Evolutionary conservation across 2,113 vertebrate species (phyloP).

Genomic region (Malurus melanocephalus): DNA sequence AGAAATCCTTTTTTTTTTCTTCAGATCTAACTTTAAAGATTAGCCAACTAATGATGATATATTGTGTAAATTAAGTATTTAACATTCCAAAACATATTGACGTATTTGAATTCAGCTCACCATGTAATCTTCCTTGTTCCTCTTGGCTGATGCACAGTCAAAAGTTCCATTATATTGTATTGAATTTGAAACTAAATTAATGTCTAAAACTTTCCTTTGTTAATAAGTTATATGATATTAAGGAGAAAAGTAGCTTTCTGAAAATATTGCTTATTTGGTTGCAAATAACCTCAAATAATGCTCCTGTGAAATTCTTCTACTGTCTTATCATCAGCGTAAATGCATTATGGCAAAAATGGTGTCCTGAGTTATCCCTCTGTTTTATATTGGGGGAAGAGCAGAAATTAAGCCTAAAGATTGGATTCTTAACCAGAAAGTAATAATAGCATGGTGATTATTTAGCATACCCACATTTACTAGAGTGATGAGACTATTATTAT

Average conservation of each 20-base stretch:
- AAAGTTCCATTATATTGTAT: slow-evolving; percentile 43
- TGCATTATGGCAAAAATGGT: background rate
- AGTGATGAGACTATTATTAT: background rate
- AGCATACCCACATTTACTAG: background rate
- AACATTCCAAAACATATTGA: slow-evolving; percentile 52
- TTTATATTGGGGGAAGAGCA: background rate
- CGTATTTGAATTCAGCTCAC: background rate
- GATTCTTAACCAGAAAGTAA: background rate
- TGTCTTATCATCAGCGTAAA: background rate
- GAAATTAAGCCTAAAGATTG: background rate
- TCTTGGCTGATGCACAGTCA: slow-evolving; percentile 34
- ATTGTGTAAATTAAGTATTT: slow-evolving; percentile 43
- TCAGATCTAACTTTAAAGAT: slow-evolving; percentile 23
- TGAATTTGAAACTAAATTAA: slow-evolving; percentile 42
- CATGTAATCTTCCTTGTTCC: slow-evolving; percentile 47
- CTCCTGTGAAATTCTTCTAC: background rate
- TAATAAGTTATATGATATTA: background rate
- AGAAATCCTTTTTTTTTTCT: slow-evolving; percentile 18
- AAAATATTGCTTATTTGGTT: slow-evolving; percentile 1
- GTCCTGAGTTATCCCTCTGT: background rate
- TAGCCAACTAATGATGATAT: slow-evolving; percentile 8
- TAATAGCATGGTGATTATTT: background rate
- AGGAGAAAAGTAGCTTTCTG: background rate
- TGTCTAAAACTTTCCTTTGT: slow-evolving; percentile 11
- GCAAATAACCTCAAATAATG: background rate